Evolutionary conservation across 2,888 invertebrate genomes (phyloP), one percentile per base, ranked within the genome.

Genomic region (Apamea anceps): DNA sequence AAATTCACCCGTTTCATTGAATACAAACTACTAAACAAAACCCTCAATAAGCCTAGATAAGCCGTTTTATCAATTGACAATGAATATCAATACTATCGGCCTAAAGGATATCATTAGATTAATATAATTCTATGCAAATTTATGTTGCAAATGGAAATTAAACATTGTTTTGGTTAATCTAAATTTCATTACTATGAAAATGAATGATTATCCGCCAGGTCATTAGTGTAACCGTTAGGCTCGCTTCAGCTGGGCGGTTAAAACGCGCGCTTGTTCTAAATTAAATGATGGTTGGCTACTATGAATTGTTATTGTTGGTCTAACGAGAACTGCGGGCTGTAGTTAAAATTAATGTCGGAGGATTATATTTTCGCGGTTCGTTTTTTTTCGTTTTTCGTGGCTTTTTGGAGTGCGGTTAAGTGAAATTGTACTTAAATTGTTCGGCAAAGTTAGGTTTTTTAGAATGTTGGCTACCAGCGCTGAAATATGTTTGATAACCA

Each of bases 141-240:
- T 77, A 80, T 73, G 70, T 62, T 65, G 42, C 74, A 75, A 86
- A 87, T 83, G 80, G 32, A 82, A 87, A 84, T 82, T 85, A 77
- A 83, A 89, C 81, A 81, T 66, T 81, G 79, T 86, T 87, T 80
- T 73, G 66, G 75, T 84, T 86, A 87, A 89, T 86, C 82, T 86
- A 80, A 85, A 86, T 89, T 90, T 88, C 84, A 90, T 88, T 86
- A 84, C 70, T 72, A 81, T 81, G 80, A 85, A 84, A 87, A 87
- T 86, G 84, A 89, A 85, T 84, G 81, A 87, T 89, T 84, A 72
- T 81, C 81, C 71, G 73, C 42, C 15, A 54, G 73, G 86, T 80
- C 88, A 86, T 90, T 90, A 89, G 89, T 81, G 75, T 70, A 63
- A 62, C 77, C 42, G 75, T 87, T 77, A 87, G 76, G 77, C 60